A percentile compares a stretch with the other conserved stretches of the same genome.
phyloP scores from a whole-genome alignment of 2,888 invertebrate genomes.

The Volucella inanis region DNA sequence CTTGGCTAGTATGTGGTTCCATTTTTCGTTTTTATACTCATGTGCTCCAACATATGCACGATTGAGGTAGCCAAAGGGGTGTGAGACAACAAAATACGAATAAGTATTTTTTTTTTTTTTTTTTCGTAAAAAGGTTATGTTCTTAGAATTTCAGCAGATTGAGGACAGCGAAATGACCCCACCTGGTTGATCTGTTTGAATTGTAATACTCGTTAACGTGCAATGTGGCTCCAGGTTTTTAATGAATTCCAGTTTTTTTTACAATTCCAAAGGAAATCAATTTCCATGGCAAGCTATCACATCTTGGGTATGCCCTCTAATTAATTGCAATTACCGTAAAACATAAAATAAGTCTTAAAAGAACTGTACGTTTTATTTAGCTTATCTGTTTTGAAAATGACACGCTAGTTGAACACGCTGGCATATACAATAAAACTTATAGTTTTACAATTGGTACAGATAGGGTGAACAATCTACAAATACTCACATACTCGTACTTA shows the following conservation, averaged over 20 bases:
- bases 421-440: conserved; percentile 13
- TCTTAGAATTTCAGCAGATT: conserved; percentile 5
- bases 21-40: background rate
- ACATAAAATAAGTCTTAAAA: background rate
- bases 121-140: conserved; percentile 20
- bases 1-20: conserved; percentile 35
- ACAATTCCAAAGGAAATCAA: conserved; percentile 5
- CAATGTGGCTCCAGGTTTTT: background rate
- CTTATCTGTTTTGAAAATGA: conserved; percentile 15
- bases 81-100: background rate
- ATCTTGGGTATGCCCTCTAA: conserved; percentile 15
- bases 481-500: too few species aligned
- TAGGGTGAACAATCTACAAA: conserved; percentile 12
- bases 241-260: conserved; percentile 15
- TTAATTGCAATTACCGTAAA: conserved; percentile 34
- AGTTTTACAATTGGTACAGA: conserved; percentile 29
- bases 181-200: conserved; percentile 13
- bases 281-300: conserved; percentile 8
- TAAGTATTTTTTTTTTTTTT: background rate
- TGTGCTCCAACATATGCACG: conserved; percentile 25
- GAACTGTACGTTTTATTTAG: conserved; percentile 19
- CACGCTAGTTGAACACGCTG: conserved; percentile 35
- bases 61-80: background rate
- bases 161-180: conserved; percentile 7
- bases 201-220: conserved; percentile 33